A percentile compares a stretch with the other conserved stretches of the same genome.
Evolutionary conservation across 2,888 invertebrate species (phyloP).

Genomic region (Gerris lacustris): DNA sequence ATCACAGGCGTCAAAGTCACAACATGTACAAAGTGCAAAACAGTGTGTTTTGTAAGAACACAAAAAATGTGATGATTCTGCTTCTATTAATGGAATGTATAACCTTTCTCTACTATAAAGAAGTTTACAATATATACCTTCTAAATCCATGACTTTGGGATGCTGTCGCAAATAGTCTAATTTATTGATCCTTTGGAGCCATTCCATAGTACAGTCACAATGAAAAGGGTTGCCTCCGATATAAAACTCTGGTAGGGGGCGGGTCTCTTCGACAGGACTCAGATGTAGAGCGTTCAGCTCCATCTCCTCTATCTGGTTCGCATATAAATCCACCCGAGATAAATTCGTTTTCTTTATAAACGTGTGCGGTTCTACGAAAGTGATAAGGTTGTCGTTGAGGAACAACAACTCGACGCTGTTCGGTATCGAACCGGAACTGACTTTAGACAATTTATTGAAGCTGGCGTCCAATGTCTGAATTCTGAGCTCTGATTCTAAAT

Average conservation of each 20-base stretch:
- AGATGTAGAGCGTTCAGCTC: slow-evolving; percentile 71
- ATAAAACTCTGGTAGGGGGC: slow-evolving; percentile 75
- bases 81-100: slow-evolving; percentile 74
- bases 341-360: slow-evolving; percentile 80
- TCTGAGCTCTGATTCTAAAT: slow-evolving; percentile 54
- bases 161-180: slow-evolving; percentile 70
- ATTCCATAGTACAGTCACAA: slow-evolving; percentile 91
- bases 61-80: slow-evolving; percentile 77
- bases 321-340: slow-evolving; percentile 81
- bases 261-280: slow-evolving; percentile 62
- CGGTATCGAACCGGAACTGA: slow-evolving; percentile 64
- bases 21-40: slow-evolving; percentile 88
- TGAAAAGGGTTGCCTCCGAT: slow-evolving; percentile 88
- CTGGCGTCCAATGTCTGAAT: slow-evolving; percentile 80
- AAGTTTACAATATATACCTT: slow-evolving; percentile 77
- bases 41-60: slow-evolving; percentile 88
- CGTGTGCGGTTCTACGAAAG: slow-evolving; percentile 72
- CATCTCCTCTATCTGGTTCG: slow-evolving; percentile 80
- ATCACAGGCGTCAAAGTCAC: slow-evolving; percentile 93
- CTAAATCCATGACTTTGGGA: slow-evolving; percentile 80
- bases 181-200: slow-evolving; percentile 83
- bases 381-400: slow-evolving; percentile 78
- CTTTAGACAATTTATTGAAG: slow-evolving; percentile 70
- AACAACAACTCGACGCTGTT: slow-evolving; percentile 74
- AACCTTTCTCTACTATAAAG: slow-evolving; percentile 71